phyloP scores from a whole-genome alignment of 2,797 vertebrate species.

The Chelonia mydas region DNA sequence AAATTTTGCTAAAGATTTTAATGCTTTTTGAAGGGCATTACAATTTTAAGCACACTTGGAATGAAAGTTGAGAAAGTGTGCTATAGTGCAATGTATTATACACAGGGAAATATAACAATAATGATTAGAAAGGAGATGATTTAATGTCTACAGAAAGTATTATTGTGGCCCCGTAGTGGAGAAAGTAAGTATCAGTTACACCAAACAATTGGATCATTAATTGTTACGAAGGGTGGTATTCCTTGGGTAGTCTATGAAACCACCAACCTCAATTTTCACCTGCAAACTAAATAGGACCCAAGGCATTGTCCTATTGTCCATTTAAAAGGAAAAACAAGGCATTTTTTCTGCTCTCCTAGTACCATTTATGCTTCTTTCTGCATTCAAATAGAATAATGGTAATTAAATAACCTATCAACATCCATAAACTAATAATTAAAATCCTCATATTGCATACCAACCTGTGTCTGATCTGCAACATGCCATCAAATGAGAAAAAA shows the following conservation, averaged over 20 bases:
- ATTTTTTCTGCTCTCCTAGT: neutral
- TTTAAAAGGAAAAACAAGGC: neutral
- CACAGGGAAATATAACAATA: neutral
- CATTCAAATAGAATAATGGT: neutral
- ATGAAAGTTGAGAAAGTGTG: neutral
- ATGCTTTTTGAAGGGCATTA: constrained; percentile 26
- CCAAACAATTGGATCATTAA: constrained; percentile 32
- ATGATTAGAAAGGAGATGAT: neutral
- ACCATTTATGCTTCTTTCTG: neutral
- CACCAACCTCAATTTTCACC: neutral
- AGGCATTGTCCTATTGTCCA: too few relatives aligned
- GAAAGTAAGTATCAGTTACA: constrained; percentile 26
- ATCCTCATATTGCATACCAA: neutral
- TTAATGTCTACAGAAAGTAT: constrained; percentile 10
- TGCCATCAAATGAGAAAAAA: neutral
- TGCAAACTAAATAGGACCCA: neutral
- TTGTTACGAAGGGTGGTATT: constrained; percentile 32
- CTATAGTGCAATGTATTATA: neutral
- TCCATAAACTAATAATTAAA: constrained; percentile 15
- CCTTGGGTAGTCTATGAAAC: constrained; percentile 13
- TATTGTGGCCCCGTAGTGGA: constrained; percentile 2
- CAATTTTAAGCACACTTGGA: constrained; percentile 47
- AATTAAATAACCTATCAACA: constrained; percentile 29
- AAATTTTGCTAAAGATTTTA: constrained; percentile 44
- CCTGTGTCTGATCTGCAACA: neutral